Base-by-base conservation (phyloP, 1,140 invertebrate species). In the Zaprionus gabonicus region DNA sequence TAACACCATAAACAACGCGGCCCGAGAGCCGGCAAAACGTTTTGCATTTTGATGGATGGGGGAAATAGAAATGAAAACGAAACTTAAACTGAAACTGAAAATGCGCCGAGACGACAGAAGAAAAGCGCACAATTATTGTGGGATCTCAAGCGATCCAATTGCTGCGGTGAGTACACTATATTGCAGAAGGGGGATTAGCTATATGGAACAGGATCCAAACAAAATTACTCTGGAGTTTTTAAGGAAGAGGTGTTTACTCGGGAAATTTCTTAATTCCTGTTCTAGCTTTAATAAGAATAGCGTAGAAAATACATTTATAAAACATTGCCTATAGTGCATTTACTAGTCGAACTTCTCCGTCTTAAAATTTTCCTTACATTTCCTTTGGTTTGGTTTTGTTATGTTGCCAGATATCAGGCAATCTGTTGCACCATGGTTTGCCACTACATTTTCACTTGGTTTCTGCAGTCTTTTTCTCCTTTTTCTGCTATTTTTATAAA, bases 81-180 rank as follows among this genome's bases (percentile, higher is more conserved):
- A 73, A 82, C 69, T 53, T 68, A 44, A 76, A 79, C 53, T 20
- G 44, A 75, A 78, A 78, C 49, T 49, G 71, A 78, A 84, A 81
- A 81, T 65, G 49, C 63, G 62, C 41, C 60, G 49, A 63, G 44
- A 81, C 62, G 72, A 71, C 71, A 80, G 31, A 34, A 74, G 20
- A 49, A 49, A 63, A 41, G 34, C 41, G 31, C 38, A 49, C 65
- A 77, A 83, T 76, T 68, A 71, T 59, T 78, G 49, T 74, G 28
- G 46, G 51, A 66, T 12, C 51, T 31, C 64, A 55, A 28, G 27
- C 20, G 41, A 51, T n/a, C 25, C 55, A 76, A 41, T 41, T 63
- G 58, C 60, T 62, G 66, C 58, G 56, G 41, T 58, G 20, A 2
- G 5, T 65, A 38, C 49, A 27, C 51, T 71, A 15, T 3, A 27